Base-by-base conservation (phyloP, 2,113 vertebrate genomes). In the Alethe diademata region DNA sequence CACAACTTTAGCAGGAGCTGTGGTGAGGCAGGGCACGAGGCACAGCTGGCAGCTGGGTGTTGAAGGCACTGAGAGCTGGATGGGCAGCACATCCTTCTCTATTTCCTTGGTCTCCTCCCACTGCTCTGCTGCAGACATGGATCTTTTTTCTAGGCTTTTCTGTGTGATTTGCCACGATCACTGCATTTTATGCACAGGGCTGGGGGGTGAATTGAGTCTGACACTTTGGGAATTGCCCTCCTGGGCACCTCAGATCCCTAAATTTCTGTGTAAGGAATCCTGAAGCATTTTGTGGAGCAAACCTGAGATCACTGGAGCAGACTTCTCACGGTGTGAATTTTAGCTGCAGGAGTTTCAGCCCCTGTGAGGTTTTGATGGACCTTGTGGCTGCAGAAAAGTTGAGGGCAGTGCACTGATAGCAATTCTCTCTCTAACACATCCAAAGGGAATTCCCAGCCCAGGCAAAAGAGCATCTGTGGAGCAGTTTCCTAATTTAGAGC, bases 151-250 rank as follows among this genome's bases (percentile, higher is more conserved):
- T 12, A 25, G 78, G 19, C 6, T 5, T 61, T 67, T 19, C 42
- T 19, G 0, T 22, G 33, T 5, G 9, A 19, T 48, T 58, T 69
- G 7, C 31, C 9, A 0, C 2, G 36, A 17, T 12, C 23, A 1
- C 23, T 74, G 71, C 12, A 6, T 24, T 71, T 65, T 12, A 9
- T 22, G 31, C 14, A 11, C 56, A 23, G 23, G 19, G 28, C 20
- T 8, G 60, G 40, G 42, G 26, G 43, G 18, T 19, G 54, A 31
- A 23, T 16, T 9, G 57, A 73, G 43, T 4, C 60, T 45, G 60
- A 1, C 60, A 7, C n/a, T 36, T 50, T 35, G 60, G 51, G 60
- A 47, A 24, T 73, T 20, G 0, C 16, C n/a, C 42, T 47, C 42
- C 8, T 35, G 62, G 31, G 36, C 35, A 16, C 19, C 78, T 78